phyloP scores from a whole-genome alignment of 2,797 vertebrate genomes.

The Anabacerthia variegaticeps region DNA sequence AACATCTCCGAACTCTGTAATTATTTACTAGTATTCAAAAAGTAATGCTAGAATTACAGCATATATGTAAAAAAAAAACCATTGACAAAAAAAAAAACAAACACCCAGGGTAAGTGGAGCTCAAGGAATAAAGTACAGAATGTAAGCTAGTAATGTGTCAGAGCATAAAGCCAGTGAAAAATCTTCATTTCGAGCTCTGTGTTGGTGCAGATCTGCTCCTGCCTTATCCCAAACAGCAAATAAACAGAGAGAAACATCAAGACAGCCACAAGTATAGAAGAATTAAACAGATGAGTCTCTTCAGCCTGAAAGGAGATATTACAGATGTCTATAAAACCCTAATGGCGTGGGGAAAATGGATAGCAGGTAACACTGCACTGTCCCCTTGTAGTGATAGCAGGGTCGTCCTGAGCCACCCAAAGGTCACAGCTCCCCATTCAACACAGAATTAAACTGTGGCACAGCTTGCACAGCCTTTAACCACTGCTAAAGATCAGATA shows the following conservation, averaged over 20 bases:
- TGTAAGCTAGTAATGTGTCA: neutral
- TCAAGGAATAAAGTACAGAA: neutral
- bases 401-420: neutral
- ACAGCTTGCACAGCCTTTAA: neutral
- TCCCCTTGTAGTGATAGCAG: neutral
- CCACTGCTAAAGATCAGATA: neutral
- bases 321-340: neutral
- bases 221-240: neutral
- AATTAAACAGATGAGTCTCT: neutral
- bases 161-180: neutral
- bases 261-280: neutral
- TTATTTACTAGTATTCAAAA: neutral
- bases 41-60: neutral
- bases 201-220: neutral
- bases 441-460: neutral
- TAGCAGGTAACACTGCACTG: neutral
- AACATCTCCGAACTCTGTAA: neutral
- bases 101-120: no score
- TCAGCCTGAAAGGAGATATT: neutral
- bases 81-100: rapidly evolving
- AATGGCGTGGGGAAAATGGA: neutral
- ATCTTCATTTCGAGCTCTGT: neutral
- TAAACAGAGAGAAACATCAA: neutral
- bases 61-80: neutral
- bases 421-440: neutral